Evolutionary conservation across 1,140 invertebrate species (phyloP), one percentile per base, ranked within the genome.

Genomic region (Magallana ariakensis): DNA sequence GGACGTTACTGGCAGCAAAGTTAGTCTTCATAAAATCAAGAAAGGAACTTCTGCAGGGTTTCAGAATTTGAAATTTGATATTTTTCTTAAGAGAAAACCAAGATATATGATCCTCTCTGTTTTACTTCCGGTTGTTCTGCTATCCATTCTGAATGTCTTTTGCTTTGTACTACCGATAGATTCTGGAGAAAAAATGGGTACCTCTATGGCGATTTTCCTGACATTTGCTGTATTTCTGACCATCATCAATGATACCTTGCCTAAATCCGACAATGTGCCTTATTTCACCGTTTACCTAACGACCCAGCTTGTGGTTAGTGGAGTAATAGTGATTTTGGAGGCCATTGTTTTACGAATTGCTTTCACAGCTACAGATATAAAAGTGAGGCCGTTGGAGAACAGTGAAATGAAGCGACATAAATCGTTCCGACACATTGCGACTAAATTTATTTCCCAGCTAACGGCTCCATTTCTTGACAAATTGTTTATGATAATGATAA

Each of bases 161-260:
- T 87, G 88, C 53, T 88, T 87, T 82, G 19, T 85, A 6, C 16
- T 90, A n/a, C 89, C 89, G 10, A 86, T 90, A 46, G 80, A 87
- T 11, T 87, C 56, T 19, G 89, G 89, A 13, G 89, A 90, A 46
- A 90, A 88, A 53, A 86, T 89, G 54, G 85, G 84, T 4, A 84
- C 89, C 13, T 80, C 80, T 1, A 85, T 90, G 58, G 84, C 89
- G 4, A 86, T 87, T 15, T 88, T 90, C 60, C 82, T 90, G n/a
- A 81, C 89, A 3, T 86, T 87, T 8, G 87, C 82, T 13, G 88
- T 90, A n/a, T 87, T 89, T 84, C 33, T 90, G 19, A 89, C 86
- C 0, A 81, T 89, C 33, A 87, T 90, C 26, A 87, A 80, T 58
- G 87, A 90, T 15, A 62, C 56, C 3, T 57, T 89, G 57, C 87